Base-by-base conservation (phyloP, 2,888 invertebrate species). In the Gymnoscelis rufifasciata region DNA sequence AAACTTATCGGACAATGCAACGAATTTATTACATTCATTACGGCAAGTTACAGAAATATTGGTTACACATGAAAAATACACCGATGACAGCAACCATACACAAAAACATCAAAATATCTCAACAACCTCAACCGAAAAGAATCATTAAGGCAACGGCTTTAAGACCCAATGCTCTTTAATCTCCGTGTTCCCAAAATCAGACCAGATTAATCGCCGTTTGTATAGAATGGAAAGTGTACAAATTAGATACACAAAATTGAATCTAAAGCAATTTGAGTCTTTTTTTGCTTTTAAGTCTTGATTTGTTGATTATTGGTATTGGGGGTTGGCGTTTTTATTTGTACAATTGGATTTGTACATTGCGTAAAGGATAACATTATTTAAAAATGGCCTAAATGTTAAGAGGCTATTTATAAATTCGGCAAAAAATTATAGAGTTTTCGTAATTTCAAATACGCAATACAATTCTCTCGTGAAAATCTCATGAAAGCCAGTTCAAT, bases 1-100 rank as follows among this genome's bases (percentile, higher is more conserved):
- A 52, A 52, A 56, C 47, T 56, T 57, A 62, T 67, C 66, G 59
- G 68, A 62, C 60, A 60, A 61, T 62, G 41, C 3, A 47, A 38
- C 66, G 67, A 83, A 87, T 86, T 83, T 82, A 87, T 87, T 79
- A 73, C 67, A 57, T 68, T 77, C 82, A 87, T 86, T 86, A 87
- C 64, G 57, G 64, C 69, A 73, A 78, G 84, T 83, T 70, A 76
- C 79, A 82, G 56, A 78, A 78, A 76, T 71, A 71, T 71, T 78
- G 66, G 52, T 72, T 54, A 74, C 69, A 62, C 64, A 74, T 81
- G 78, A 79, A 76, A 82, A 78, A 83, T 83, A 71, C 68, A 68
- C 65, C 65, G 68, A 66, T 76, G 78, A 84, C 82, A 78, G 77
- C 74, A 66, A 67, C 71, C 65, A 66, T 63, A 62, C 60, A 60